These are phyloP conservation scores for Actinia tenebrosa DNA, from an alignment of 64 coral and sea anemone genomes.

Conservation along the genomic window DNA sequence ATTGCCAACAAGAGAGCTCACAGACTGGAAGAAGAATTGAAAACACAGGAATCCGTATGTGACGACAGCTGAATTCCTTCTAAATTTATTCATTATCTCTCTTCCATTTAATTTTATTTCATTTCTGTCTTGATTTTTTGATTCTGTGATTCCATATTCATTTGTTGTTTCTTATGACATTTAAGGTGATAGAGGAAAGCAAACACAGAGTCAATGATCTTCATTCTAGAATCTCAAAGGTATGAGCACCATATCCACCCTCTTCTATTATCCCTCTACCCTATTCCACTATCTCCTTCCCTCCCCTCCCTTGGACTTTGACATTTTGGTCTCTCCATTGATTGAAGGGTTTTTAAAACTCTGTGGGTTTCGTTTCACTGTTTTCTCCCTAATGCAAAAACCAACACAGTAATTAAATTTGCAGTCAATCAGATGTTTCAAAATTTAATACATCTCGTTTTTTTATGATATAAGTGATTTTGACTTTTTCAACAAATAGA, in stretches of 20 bases:
- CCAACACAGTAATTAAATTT: too few species aligned
- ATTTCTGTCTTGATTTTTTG: neutral
- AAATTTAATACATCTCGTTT: neutral
- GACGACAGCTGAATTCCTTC: neutral
- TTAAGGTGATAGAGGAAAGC: slow-evolving; percentile 64
- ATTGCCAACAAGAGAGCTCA: slow-evolving; percentile 85
- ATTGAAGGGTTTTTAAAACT: neutral
- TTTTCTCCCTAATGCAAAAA: too few species aligned
- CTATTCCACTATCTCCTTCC: too few species aligned
- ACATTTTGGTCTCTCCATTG: neutral
- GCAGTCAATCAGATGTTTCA: neutral
- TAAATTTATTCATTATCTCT: neutral
- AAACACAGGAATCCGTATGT: slow-evolving; percentile 63
- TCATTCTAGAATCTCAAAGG: slow-evolving; percentile 74
- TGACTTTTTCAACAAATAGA: slow-evolving; percentile 14
- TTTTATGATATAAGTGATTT: too few species aligned
- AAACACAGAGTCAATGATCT: slow-evolving; percentile 80
- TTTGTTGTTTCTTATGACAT: neutral
- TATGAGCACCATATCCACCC: too few species aligned
- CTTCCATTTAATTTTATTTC: neutral
- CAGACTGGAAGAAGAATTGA: slow-evolving; percentile 84
- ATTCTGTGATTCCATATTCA: too few species aligned
- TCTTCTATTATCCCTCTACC: too few species aligned
- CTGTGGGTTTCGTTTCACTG: too few species aligned
- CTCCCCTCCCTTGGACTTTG: neutral